A percentile compares a stretch with the other conserved stretches of the same genome.
Conservation (phyloP, 2,888 invertebrate species). For the Brenthis daphne region DNA sequence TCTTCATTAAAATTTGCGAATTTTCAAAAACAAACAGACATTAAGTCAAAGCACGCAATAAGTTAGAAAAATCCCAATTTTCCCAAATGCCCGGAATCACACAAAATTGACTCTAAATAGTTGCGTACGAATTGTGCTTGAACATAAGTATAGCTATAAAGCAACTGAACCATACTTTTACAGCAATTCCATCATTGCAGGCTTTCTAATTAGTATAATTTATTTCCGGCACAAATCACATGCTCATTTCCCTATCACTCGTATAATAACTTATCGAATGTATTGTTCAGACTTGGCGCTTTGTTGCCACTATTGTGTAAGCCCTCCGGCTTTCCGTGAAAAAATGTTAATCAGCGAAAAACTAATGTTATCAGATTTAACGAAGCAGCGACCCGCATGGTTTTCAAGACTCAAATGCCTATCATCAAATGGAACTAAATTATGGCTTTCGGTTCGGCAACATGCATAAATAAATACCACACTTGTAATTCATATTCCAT, state of each 20-base stretch:
- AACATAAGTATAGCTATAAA: conserved; percentile 23
- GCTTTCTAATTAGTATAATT: conserved; percentile 62
- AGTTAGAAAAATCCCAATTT: background rate
- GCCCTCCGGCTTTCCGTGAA: conserved; percentile 48
- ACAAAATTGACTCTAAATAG: conserved; percentile 20
- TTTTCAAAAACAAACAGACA: too few species aligned
- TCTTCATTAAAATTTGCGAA: too few species aligned
- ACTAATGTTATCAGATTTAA: conserved; percentile 58
- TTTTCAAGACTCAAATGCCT: conserved; percentile 16
- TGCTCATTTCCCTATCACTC: conserved; percentile 46
- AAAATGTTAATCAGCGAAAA: conserved; percentile 56
- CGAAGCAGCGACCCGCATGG: conserved; percentile 51
- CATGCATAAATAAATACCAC: conserved; percentile 2
- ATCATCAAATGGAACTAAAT: conserved; percentile 16
- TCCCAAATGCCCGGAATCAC: conserved; percentile 25
- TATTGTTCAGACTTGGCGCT: conserved; percentile 37
- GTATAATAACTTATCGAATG: conserved; percentile 38
- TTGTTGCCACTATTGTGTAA: conserved; percentile 46
- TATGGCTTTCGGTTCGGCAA: background rate
- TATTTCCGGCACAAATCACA: conserved; percentile 54
- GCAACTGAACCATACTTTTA: conserved; percentile 24
- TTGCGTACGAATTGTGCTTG: conserved; percentile 5
- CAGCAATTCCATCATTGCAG: conserved; percentile 26
- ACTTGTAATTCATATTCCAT: conserved; percentile 5
- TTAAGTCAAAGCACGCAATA: too few species aligned